Conservation (phyloP, 2,113 vertebrate genomes). For the Heptranchias perlo region DNA sequence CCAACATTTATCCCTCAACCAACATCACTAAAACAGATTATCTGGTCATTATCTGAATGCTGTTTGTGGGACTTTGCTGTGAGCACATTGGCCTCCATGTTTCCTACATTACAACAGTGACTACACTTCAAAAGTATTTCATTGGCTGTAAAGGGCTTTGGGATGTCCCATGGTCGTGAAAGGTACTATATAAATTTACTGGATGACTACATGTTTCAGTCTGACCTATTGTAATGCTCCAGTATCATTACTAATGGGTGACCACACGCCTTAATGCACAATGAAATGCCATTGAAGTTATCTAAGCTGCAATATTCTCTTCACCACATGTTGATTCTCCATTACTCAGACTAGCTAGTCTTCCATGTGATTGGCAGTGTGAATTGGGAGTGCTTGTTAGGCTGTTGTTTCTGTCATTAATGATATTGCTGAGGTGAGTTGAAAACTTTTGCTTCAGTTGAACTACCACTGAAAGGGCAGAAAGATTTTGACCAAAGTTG, state of each 20-base stretch:
- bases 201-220: neutral
- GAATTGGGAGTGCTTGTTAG: neutral
- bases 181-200: no score
- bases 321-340: neutral
- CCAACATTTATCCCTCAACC: no score
- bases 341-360: neutral
- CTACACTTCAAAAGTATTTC: no score
- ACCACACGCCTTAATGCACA: neutral
- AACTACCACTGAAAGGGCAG: neutral
- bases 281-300: neutral
- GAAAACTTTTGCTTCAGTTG: neutral
- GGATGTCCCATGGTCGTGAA: no score
- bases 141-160: no score
- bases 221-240: neutral
- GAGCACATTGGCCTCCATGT: no score
- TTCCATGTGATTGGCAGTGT: neutral
- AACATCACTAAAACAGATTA: no score
- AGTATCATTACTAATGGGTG: neutral
- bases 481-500: neutral
- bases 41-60: no score
- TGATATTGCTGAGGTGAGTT: neutral
- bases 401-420: neutral
- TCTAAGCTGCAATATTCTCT: neutral
- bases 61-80: no score
- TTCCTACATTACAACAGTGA: no score